Base-by-base conservation (phyloP, 2,888 invertebrate genomes). In the Pyrgus malvae region DNA sequence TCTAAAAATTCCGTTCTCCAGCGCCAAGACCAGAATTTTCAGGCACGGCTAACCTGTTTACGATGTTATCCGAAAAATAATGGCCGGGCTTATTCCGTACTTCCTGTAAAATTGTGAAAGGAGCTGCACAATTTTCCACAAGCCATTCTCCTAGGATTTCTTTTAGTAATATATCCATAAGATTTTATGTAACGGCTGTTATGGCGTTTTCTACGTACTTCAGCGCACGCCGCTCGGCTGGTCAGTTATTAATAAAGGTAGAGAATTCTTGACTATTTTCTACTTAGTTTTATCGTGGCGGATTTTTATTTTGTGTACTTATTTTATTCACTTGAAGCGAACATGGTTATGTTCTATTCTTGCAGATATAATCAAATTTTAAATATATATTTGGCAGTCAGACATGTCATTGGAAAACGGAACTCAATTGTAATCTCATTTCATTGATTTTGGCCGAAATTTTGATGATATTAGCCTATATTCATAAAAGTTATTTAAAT, bases 41-140 rank as follows among this genome's bases (percentile, higher is more conserved):
- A 48, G 48, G 27, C 37, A 16, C 37, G 38, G 38, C 40, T 48
- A 48, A 48, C 48, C 48, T 48, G 48, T 48, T 49, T 49, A 49
- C 31, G 40, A 41, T 40, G 49, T 49, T 49, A 49, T 41, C 40
- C 49, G 49, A 49, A 49, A 49, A 49, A 41, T 49, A 49, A 49
- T 41, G 49, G 40, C 48, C 21, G 11, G 7, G 49, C 40, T 40
- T 49, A 49, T 41, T 49, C 49, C 29, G 2, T 21, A 23, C 40
- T 41, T 31, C 31, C 40, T 40, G 49, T 31, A 40, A 49, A 49
- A 49, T 49, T 49, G 49, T 41, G 40, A 41, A 49, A 49, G 49
- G 41, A 49, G 40, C 29, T 40, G 40, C 40, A 49, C 19, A 48
- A 37, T 49, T 49, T 49, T 41, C 40, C 31, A 38, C 21, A 23